Evolutionary conservation across 2,888 invertebrate genomes (phyloP).

Genomic region (Drosophila anomalipes): DNA sequence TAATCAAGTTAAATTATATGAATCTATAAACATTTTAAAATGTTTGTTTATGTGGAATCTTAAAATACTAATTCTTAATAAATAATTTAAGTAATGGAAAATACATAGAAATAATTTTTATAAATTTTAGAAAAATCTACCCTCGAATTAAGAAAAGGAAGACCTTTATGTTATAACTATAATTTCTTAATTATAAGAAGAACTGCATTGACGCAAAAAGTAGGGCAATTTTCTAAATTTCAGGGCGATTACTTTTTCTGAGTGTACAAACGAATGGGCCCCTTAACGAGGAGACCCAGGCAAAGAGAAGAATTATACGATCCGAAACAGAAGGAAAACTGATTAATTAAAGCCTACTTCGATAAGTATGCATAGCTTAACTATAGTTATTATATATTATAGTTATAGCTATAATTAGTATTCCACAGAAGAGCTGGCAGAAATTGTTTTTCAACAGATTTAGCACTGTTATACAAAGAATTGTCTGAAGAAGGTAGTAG

Average conservation of each 20-base stretch:
- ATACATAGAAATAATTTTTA: fast-evolving
- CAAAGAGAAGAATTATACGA: neutral
- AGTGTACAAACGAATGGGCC: neutral
- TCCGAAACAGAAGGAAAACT: neutral
- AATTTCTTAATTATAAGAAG: too few species aligned
- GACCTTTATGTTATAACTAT: too few species aligned
- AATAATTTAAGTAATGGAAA: too few species aligned
- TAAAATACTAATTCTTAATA: too few species aligned
- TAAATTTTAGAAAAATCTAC: neutral
- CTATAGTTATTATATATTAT: neutral
- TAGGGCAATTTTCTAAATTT: neutral
- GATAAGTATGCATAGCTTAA: neutral
- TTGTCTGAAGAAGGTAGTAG: neutral
- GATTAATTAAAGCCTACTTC: neutral
- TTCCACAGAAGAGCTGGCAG: neutral
- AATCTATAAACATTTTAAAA: too few species aligned
- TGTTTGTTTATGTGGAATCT: too few species aligned
- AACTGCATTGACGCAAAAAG: neutral
- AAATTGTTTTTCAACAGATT: neutral
- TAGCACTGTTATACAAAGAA: neutral
- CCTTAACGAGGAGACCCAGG: too few species aligned
- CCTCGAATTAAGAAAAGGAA: too few species aligned
- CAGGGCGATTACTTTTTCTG: neutral
- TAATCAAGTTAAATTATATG: too few species aligned
- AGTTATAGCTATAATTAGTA: neutral